Percentiles rank a stretch among this genome's conserved stretches.
Evolutionary conservation across 2,113 vertebrate species (phyloP).

Genomic region (Lethenteron camtschaticum): DNA sequence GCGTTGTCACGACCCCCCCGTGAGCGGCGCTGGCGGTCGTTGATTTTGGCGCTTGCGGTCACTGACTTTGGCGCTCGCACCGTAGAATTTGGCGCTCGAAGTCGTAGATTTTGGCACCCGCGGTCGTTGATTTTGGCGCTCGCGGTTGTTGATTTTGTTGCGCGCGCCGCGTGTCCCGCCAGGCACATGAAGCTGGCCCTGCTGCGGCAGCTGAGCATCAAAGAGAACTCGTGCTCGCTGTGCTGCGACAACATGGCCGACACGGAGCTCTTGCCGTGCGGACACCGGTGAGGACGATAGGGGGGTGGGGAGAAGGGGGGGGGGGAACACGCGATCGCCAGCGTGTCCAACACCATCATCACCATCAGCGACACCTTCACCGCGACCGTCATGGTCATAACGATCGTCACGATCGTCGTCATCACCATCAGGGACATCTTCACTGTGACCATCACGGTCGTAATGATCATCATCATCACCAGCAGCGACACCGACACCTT

Average conservation of each 20-base stretch:
- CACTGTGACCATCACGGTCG: constrained; percentile 7
- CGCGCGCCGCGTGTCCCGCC: background rate
- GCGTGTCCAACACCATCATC: background rate
- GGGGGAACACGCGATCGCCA: background rate
- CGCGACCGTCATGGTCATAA: too few species aligned
- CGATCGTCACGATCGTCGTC: too few species aligned
- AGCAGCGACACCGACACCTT: background rate
- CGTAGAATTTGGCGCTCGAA: too few species aligned
- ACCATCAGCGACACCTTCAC: background rate
- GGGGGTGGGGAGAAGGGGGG: background rate
- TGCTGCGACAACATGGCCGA: constrained; percentile 91
- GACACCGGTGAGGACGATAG: constrained; percentile 47
- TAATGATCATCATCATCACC: background rate
- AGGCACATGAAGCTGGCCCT: constrained; percentile 82
- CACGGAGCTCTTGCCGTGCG: constrained; percentile 80
- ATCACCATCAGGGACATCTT: background rate
- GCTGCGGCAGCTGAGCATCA: constrained; percentile 88
- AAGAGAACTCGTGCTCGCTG: constrained; percentile 92
- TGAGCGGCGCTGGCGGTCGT: too few species aligned
- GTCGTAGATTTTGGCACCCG: too few species aligned
- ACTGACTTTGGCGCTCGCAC: too few species aligned
- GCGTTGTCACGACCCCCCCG: too few species aligned
- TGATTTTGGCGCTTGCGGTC: too few species aligned
- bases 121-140: too few species aligned
- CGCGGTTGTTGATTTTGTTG: too few species aligned